Percentiles rank a stretch among this genome's conserved stretches.
Evolutionary conservation across 2,888 invertebrate species (phyloP).

Genomic region (Sicus ferrugineus): DNA sequence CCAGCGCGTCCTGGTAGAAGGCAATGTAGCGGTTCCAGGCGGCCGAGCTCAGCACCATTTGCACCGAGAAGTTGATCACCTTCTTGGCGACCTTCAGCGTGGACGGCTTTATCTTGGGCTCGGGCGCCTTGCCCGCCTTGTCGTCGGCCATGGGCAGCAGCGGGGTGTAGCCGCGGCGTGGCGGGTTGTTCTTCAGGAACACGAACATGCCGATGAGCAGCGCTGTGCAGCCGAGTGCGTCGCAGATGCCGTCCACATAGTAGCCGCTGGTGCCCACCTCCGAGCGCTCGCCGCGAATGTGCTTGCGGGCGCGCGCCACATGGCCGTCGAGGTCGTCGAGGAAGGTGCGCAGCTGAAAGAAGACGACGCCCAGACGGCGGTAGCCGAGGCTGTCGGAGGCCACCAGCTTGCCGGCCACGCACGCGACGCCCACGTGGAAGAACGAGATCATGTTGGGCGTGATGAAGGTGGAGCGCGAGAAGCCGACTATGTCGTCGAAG

Average conservation of each 20-base stretch:
- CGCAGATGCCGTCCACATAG: slow-evolving; percentile 83
- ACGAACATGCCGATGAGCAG: slow-evolving; percentile 75
- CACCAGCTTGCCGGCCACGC: slow-evolving; percentile 77
- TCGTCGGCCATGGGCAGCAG: slow-evolving; percentile 67
- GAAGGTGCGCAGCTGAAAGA: slow-evolving; percentile 84
- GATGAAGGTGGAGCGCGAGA: slow-evolving; percentile 71
- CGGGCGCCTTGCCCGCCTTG: slow-evolving; percentile 47
- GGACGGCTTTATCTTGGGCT: slow-evolving; percentile 72
- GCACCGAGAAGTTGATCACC: slow-evolving; percentile 73
- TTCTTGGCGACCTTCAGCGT: slow-evolving; percentile 74
- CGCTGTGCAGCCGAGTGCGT: slow-evolving; percentile 77
- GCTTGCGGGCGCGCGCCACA: slow-evolving; percentile 79
- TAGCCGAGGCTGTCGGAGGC: slow-evolving; percentile 76
- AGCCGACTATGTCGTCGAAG: slow-evolving; percentile 72
- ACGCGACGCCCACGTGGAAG: slow-evolving; percentile 79
- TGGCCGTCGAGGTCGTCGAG: slow-evolving; percentile 88
- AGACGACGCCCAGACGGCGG: slow-evolving; percentile 76
- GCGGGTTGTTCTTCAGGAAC: slow-evolving; percentile 77
- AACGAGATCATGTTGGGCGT: slow-evolving; percentile 87
- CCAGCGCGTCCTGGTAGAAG: slow-evolving; percentile 79
- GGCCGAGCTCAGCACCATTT: slow-evolving; percentile 77
- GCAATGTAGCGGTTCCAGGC: slow-evolving; percentile 88
- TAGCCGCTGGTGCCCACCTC: slow-evolving; percentile 84
- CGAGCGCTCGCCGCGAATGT: slow-evolving; percentile 79
- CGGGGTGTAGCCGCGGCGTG: slow-evolving; percentile 76